These are phyloP conservation scores for Penaeus japonicus DNA, from an alignment of 1,140 invertebrate species.

Conservation along the genomic window DNA sequence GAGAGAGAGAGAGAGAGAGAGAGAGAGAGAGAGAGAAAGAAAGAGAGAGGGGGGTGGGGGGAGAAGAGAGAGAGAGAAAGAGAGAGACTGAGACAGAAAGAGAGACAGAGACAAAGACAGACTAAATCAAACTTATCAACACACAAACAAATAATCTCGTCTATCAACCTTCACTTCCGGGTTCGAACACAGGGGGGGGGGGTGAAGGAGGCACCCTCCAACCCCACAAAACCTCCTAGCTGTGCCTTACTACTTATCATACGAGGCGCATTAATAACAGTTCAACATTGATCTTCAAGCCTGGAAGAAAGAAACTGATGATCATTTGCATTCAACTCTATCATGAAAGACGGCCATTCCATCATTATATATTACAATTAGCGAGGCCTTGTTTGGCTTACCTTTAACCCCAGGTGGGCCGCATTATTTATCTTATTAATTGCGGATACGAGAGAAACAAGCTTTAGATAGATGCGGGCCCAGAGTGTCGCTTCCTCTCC, in stretches of 20 bases:
- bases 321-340: not conserved
- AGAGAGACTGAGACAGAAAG: not conserved
- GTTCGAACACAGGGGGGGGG: no score
- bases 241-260: no score
- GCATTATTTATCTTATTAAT: slow-evolving; percentile 36
- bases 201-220: no score
- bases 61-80: not conserved
- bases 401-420: not conserved
- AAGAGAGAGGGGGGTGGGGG: not conserved
- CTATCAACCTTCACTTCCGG: no score
- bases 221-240: no score
- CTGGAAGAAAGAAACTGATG: not conserved
- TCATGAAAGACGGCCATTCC: not conserved
- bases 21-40: no score
- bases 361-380: slow-evolving; percentile 33
- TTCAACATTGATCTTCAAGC: no score
- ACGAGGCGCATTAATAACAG: no score
- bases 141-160: no score
- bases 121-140: not conserved
- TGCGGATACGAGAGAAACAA: not conserved
- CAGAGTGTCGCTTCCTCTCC: no score
- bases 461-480: no score
- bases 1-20: no score
- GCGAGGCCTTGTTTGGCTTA: not conserved
- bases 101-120: not conserved